phyloP scores from a whole-genome alignment of 2,888 invertebrate species.

The Nezara viridula region DNA sequence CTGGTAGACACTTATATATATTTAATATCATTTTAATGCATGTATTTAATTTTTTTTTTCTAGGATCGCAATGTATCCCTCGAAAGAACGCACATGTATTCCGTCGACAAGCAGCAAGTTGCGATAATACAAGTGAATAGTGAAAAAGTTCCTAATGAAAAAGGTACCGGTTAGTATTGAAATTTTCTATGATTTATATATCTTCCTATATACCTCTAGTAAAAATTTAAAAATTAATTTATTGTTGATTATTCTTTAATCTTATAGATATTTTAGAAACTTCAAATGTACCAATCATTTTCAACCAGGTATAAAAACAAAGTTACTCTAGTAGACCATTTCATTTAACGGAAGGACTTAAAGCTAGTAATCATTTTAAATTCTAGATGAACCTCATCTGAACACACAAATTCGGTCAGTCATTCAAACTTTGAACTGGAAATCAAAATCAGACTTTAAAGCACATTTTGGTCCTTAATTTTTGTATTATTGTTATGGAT shows the following conservation, averaged over 20 bases:
- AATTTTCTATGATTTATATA: constrained; percentile 8
- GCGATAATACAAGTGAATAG: constrained; percentile 76
- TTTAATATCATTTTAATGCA: no score
- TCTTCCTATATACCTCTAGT: no score
- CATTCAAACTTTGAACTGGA: no score
- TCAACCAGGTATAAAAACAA: not conserved
- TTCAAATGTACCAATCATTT: not conserved
- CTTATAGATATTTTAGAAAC: not conserved
- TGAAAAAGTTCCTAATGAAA: constrained; percentile 64
- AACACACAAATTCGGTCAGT: no score
- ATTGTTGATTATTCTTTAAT: not conserved
- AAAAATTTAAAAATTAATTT: not conserved
- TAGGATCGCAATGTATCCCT: constrained; percentile 68
- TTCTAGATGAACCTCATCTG: no score
- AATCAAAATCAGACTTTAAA: no score
- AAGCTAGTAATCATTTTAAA: no score
- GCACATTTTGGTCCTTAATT: no score
- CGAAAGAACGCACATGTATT: constrained; percentile 80
- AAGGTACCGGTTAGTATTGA: constrained; percentile 62
- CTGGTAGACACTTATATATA: no score
- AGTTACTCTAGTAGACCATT: no score
- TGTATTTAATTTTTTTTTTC: constrained; percentile 56
- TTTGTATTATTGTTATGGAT: no score
- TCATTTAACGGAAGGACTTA: no score
- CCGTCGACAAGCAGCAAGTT: constrained; percentile 82